Base-by-base conservation (phyloP, 2,888 invertebrate genomes). In the Phragmatobia fuliginosa region DNA sequence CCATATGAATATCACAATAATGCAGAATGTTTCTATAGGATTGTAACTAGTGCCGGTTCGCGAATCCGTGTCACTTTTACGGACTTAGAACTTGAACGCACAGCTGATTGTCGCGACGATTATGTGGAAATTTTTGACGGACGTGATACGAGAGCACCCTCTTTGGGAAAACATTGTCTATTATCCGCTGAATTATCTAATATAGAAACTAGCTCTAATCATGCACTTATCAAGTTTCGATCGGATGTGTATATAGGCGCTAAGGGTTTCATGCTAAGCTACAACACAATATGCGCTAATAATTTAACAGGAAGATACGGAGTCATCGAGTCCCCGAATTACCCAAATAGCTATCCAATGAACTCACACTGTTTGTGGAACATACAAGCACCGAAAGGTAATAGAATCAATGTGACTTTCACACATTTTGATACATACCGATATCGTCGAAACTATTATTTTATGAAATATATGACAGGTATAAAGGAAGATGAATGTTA, bases 301-400 rank as follows among this genome's bases (percentile, higher is more conserved):
- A 96, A 94, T 66, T 61, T 97, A 41, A 96, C 88, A 31, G 97
- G 97, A 7, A 96, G 95, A 83, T 92, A 96, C 77, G 98, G 98
- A 21, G 96, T 97, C 14, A 97, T 99, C 71, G 99, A 99, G 90
- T 98, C 98, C 83, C 97, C 98, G 0, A 98, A 98, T 86, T 99
- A 96, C 88, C 99, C 98, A 0, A 87, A 96, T 77, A 86, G 92
- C 21, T 97, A 97, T 88, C 96, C 96, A 0, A 88, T 94, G 59
- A 90, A 93, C 63, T 86, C 96, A 33, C 96, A 98, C 86, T 99
- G 99, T 87, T 93, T 96, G 7, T 99, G 98, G 98, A 96, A 90
- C 18, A 96, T 98, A 49, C 96, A 96, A 41, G 98, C 97, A 1
- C 96, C 98, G 0, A 89, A 88, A 68, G 98, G 98, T 3, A 99